These are phyloP conservation scores for Dreissena polymorpha DNA, from an alignment of 1,140 invertebrate genomes.

Conservation along the genomic window DNA sequence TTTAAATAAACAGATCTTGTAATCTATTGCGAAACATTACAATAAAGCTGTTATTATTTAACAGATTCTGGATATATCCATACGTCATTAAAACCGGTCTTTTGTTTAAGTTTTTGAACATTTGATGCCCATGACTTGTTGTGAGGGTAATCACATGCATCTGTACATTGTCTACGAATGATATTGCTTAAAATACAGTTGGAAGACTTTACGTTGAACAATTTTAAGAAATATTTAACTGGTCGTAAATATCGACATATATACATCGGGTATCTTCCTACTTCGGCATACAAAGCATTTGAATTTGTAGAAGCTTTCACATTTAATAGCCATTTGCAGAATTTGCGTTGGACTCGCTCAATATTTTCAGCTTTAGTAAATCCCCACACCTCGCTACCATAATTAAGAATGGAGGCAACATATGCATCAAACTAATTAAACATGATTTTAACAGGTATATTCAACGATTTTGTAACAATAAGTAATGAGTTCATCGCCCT, in stretches of 20 bases:
- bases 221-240: conserved; percentile 1
- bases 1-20: conserved; percentile 1
- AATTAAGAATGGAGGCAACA: not conserved
- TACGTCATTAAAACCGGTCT: conserved; percentile 1
- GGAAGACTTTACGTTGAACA: not conserved
- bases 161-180: not conserved
- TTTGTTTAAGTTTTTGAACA: not conserved
- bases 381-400: conserved; percentile 8
- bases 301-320: conserved; percentile 8
- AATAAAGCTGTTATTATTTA: not conserved
- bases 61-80: conserved; percentile 1
- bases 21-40: not conserved
- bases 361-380: conserved; percentile 17
- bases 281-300: conserved; percentile 5
- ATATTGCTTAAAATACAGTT: conserved; percentile 5
- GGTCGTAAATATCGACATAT: not conserved
- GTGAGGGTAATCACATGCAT: not conserved
- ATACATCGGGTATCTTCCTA: conserved; percentile 1
- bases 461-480: not conserved
- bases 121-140: not conserved
- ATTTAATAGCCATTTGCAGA: conserved; percentile 4
- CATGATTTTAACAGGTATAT: not conserved
- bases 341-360: conserved; percentile 11
- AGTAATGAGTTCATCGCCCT: not conserved
- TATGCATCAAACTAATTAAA: conserved; percentile 11